phyloP scores from a whole-genome alignment of 2,888 invertebrate genomes.

The Fabriciana adippe region DNA sequence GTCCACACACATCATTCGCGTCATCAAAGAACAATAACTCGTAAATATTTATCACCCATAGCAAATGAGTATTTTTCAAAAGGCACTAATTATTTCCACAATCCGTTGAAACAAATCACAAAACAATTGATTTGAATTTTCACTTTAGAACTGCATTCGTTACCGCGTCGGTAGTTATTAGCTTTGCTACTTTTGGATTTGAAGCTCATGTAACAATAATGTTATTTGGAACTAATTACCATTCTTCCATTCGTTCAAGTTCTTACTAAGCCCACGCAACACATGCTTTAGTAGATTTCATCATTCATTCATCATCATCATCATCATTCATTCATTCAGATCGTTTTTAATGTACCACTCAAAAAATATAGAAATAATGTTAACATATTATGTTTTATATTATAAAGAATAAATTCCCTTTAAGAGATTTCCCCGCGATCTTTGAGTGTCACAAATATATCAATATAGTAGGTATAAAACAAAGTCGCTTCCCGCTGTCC shows the following conservation, averaged over 20 bases:
- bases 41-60: conserved; percentile 80
- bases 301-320: no score
- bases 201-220: neutral
- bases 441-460: no score
- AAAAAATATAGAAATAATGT: no score
- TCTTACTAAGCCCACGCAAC: no score
- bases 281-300: no score
- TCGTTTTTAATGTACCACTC: no score
- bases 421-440: no score
- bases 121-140: conserved; percentile 70
- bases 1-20: conserved; percentile 55
- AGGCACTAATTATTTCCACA: conserved; percentile 79
- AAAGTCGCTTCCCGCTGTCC: no score
- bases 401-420: no score
- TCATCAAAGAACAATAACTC: conserved; percentile 74
- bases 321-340: no score
- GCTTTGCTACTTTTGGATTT: conserved; percentile 1
- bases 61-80: conserved; percentile 78
- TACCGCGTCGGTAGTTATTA: conserved; percentile 2
- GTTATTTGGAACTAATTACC: neutral
- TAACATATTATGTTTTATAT: no score
- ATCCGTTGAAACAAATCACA: conserved; percentile 58
- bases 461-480: no score
- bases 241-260: neutral
- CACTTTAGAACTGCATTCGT: conserved; percentile 46